Base-by-base conservation (phyloP, 2,888 invertebrate species). In the Dione vanillae region DNA sequence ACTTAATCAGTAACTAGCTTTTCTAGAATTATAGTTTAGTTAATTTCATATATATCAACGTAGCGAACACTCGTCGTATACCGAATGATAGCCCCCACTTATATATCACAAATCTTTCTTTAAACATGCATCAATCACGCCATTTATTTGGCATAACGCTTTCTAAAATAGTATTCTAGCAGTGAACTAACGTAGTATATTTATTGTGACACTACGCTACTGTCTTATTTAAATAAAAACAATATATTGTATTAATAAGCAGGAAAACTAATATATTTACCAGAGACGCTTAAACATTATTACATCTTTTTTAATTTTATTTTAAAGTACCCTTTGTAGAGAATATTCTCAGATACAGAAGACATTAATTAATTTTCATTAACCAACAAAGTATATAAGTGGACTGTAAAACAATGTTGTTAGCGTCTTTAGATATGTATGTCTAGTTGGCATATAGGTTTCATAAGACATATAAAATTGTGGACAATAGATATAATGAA, bases 161-260 rank as follows among this genome's bases (percentile, higher is more conserved):
- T 49, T 19, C 37, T 19, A 64, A 64, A 35, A 16, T 64, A 49
- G 51, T n/a, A n/a, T n/a, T 49, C 64, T 64, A 64, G 64, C 49
- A 49, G 14, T 51, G 47, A 64, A 64, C 47, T 61, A 61, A 61
- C 27, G 2, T 45, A 35, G 37, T 64, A 49, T 14, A 49, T 51
- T 40, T 49, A 40, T 64, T 62, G 62, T 62, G 49, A 64, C 16
- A 40, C 40, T 64, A 37, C 27, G 43, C 40, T 64, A 37, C 19
- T 19, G 12, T 14, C 35, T 37, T 64, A 47, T 12, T 12, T 47
- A 62, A 27, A 62, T 47, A 41, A 27, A 62, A 27, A 62, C 35
- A 41, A 27, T 27, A 27, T 41, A 40, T 10, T n/a, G 19, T 40
- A 40, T 19, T 19, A 19, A 56, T 56, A 40, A 56, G 40, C 14